Base-by-base conservation (phyloP, 2,888 invertebrate species). In the Spodoptera littoralis region DNA sequence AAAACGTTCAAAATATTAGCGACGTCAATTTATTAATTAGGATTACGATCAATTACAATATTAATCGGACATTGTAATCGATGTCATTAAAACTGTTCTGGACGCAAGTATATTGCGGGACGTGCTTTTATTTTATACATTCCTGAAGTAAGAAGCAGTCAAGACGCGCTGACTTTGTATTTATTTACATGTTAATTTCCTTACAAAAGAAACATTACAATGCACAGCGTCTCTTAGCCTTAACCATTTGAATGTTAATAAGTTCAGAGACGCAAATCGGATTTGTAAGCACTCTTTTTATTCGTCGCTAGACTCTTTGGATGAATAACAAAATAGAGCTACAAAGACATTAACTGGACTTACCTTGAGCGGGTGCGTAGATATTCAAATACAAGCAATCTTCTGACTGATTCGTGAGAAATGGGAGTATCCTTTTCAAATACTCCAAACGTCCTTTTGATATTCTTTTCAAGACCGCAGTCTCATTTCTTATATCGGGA, bases 331-430 rank as follows among this genome's bases (percentile, higher is more conserved):
- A 48, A 53, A 30, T 51, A 22, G 13, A 41, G 13, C 43, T 52
- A 13, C 43, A 43, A 48, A 64, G 47, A 64, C 45, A 69, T 57
- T 55, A 60, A 44, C 54, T 65, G 69, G 13, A 58, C 95, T 96
- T 95, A 99, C 99, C 98, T 97, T 98, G 97, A 82, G 97, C 97
- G 58, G 99, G 99, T 30, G 98, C 98, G 95, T 99, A 99, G 86
- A 99, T 97, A 93, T 99, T 99, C 88, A 99, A 96, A 91, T 98
- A 99, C 71, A 99, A 96, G 88, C 99, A 99, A 95, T 99, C 99
- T 95, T 99, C 99, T 78, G 97, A 98, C 94, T 99, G 99, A 89
- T 98, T 97, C 79, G 96, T 96, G 79, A 99, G 95, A 89, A 97
- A 97, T 47, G 98, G 98, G 82, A 98, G 92, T 90, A 99, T 95